These are phyloP conservation scores for Fulica atra DNA, from an alignment of 2,113 vertebrate genomes.

Conservation along the genomic window DNA sequence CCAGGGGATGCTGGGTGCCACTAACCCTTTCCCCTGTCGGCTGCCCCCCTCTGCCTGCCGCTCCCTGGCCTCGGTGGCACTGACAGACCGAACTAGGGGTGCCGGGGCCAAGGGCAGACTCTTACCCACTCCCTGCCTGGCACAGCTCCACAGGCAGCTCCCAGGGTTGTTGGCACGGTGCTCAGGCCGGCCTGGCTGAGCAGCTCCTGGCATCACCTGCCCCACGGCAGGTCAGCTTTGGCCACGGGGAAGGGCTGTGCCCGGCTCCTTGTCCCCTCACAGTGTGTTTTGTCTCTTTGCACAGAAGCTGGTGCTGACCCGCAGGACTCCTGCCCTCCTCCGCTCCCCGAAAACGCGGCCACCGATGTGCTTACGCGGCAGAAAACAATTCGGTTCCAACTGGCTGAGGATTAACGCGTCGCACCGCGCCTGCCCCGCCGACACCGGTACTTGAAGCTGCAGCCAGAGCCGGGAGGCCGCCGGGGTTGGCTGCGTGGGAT, in stretches of 20 bases:
- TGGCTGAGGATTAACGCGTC: neutral
- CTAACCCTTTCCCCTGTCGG: neutral
- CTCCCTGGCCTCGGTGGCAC: neutral
- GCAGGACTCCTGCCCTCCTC: conserved; percentile 57
- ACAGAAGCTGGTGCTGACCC: conserved; percentile 69
- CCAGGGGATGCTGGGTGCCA: neutral
- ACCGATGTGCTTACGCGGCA: conserved; percentile 46
- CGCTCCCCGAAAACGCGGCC: conserved; percentile 3
- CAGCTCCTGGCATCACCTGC: neutral
- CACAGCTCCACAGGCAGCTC: neutral
- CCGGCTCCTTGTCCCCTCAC: neutral
- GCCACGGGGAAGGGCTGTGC: neutral
- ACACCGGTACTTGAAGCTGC: conserved; percentile 47
- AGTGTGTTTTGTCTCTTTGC: conserved; percentile 46
- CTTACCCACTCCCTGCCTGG: fast-evolving
- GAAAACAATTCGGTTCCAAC: conserved; percentile 55
- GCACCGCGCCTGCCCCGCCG: neutral
- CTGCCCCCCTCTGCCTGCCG: neutral
- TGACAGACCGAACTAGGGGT: fast-evolving
- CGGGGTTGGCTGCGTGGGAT: neutral
- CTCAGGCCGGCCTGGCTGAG: fast-evolving
- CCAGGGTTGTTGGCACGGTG: neutral
- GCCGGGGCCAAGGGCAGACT: neutral
- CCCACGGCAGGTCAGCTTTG: fast-evolving
- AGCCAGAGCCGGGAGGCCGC: neutral